Conservation (phyloP, 2,797 vertebrate species). For the Sebastes vulpes region DNA sequence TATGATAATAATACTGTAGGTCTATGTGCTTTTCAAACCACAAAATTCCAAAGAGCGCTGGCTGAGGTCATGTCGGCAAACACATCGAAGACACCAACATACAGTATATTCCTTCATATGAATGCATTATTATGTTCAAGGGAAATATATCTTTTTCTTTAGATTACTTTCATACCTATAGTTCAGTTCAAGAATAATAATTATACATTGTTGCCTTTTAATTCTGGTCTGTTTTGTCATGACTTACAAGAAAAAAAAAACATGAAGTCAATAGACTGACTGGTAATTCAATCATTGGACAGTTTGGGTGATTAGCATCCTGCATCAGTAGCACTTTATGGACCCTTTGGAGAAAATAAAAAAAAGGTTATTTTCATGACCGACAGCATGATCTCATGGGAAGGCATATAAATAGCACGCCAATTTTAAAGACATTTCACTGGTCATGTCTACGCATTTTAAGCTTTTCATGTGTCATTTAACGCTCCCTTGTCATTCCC, state of each 20-base stretch:
- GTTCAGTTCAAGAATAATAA: not conserved
- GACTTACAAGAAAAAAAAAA: not conserved
- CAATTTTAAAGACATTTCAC: accelerated
- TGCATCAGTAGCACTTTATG: not conserved
- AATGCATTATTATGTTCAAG: not conserved
- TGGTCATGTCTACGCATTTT: too few relatives aligned
- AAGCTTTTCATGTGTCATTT: too few relatives aligned
- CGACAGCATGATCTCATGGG: not conserved
- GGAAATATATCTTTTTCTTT: not conserved
- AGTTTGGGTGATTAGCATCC: not conserved
- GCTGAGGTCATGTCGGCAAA: not conserved
- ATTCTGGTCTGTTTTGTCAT: not conserved
- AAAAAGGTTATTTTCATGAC: not conserved
- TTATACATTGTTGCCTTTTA: not conserved
- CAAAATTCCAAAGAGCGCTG: not conserved
- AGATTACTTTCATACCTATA: not conserved
- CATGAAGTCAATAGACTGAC: not conserved
- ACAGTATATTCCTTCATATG: not conserved
- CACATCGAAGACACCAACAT: not conserved
- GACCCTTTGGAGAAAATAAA: not conserved
- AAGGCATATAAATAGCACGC: too few relatives aligned
- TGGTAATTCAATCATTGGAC: not conserved
- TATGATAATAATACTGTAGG: not conserved
- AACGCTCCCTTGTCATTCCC: too few relatives aligned
- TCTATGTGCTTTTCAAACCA: not conserved